Percentiles rank a stretch among this genome's conserved stretches.
phyloP scores from a whole-genome alignment of 1,140 invertebrate genomes.

The Apis cerana region DNA sequence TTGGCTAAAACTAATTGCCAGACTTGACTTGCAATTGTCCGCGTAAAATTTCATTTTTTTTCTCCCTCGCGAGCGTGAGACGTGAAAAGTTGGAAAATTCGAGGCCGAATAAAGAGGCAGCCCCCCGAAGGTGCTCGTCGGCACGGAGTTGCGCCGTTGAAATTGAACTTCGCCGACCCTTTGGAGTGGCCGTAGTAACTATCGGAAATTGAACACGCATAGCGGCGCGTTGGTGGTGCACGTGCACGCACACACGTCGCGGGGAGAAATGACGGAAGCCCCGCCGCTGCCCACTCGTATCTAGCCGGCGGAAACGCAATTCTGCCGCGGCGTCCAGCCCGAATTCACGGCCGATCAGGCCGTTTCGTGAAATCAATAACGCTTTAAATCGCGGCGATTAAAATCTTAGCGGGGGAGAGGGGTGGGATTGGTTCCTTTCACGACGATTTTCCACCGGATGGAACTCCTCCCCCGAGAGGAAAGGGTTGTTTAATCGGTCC shows the following conservation, averaged over 20 bases:
- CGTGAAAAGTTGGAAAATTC: slow-evolving; percentile 67
- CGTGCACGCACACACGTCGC: slow-evolving; percentile 15
- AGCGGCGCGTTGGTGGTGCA: slow-evolving; percentile 38
- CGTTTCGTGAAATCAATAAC: slow-evolving; percentile 52
- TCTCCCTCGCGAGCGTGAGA: not conserved
- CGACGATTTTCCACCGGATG: too few species aligned
- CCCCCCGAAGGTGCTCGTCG: slow-evolving; percentile 50
- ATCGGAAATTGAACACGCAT: slow-evolving; percentile 75
- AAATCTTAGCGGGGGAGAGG: not conserved
- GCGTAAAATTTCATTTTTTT: too few species aligned
- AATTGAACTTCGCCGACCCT: slow-evolving; percentile 75
- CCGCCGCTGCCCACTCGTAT: slow-evolving; percentile 39
- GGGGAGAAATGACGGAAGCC: slow-evolving; percentile 52
- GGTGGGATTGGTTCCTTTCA: too few species aligned
- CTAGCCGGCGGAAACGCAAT: slow-evolving; percentile 51
- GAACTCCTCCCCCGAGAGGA: too few species aligned
- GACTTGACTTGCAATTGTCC: too few species aligned
- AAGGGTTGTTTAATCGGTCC: too few species aligned
- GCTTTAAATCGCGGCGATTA: slow-evolving; percentile 41
- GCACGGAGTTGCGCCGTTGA: slow-evolving; percentile 67
- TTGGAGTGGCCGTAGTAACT: slow-evolving; percentile 70
- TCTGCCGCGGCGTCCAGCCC: slow-evolving; percentile 29
- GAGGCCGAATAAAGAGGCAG: slow-evolving; percentile 65
- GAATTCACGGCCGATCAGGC: slow-evolving; percentile 43
- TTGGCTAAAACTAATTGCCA: too few species aligned